Conservation (phyloP, 2,797 vertebrate genomes). For the Podarcis siculus region DNA sequence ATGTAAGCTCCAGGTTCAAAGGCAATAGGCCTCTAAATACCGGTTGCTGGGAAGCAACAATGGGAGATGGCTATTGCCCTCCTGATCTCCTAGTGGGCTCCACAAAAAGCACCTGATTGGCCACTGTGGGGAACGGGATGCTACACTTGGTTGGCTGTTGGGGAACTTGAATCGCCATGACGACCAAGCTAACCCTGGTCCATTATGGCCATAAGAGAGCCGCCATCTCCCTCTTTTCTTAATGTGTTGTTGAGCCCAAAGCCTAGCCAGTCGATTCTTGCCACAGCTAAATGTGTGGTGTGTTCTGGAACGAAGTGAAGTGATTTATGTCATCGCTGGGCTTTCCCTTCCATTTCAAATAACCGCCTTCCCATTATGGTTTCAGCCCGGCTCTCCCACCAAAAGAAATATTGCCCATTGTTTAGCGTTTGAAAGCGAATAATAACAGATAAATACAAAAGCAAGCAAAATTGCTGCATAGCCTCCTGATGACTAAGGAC, state of each 20-base stretch:
- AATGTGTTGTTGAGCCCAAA: background rate
- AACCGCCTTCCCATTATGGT: background rate
- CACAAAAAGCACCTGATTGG: too few species aligned
- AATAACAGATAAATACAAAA: conserved; percentile 15
- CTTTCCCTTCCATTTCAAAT: background rate
- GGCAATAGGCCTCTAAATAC: too few species aligned
- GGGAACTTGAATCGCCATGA: too few species aligned
- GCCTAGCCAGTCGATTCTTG: background rate
- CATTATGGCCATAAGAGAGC: background rate
- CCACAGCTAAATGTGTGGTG: background rate
- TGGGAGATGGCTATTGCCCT: too few species aligned
- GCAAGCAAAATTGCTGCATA: background rate
- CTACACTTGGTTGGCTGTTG: too few species aligned
- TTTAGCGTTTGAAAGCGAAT: background rate
- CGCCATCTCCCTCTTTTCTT: background rate
- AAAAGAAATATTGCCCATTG: background rate
- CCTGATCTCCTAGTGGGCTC: too few species aligned
- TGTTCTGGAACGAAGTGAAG: background rate
- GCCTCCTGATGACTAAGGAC: conserved; percentile 46
- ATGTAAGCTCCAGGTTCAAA: too few species aligned
- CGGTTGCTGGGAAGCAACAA: too few species aligned
- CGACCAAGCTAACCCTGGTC: too few species aligned
- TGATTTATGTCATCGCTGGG: background rate
- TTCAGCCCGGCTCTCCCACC: background rate
- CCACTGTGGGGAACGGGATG: too few species aligned